Evolutionary conservation across 2,797 vertebrate genomes (phyloP).

Genomic region (Acanthurus lineatus): DNA sequence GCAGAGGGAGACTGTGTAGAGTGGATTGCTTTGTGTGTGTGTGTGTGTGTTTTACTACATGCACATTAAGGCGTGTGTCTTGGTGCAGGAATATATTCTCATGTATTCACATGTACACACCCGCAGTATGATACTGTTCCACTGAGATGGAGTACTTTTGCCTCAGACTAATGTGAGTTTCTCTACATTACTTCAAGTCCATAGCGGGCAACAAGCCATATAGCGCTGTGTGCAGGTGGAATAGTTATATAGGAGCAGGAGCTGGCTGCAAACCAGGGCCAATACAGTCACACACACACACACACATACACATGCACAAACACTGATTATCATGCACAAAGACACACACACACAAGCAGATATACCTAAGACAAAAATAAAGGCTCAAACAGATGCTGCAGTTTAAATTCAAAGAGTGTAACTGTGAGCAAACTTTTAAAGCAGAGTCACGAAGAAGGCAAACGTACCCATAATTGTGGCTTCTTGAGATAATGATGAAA

Average conservation of each 20-base stretch:
- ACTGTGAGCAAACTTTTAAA: neutral
- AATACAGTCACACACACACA: conserved; percentile 19
- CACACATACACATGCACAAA: conserved; percentile 14
- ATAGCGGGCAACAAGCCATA: conserved; percentile 59
- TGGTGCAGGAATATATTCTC: neutral
- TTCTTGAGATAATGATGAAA: conserved; percentile 38
- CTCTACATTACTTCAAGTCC: conserved; percentile 70
- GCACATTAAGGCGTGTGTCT: conserved; percentile 32
- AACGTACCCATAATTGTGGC: conserved; percentile 17
- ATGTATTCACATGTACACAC: conserved; percentile 21
- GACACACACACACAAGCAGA: neutral
- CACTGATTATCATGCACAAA: conserved; percentile 3
- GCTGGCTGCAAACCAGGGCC: conserved; percentile 21
- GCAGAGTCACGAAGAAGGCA: conserved; percentile 7
- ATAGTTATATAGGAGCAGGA: conserved; percentile 44
- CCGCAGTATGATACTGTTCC: conserved; percentile 41
- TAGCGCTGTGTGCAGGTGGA: conserved; percentile 48
- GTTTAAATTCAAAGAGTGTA: neutral
- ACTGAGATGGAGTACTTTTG: conserved; percentile 51
- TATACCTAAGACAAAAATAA: neutral
- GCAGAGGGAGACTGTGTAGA: conserved; percentile 45
- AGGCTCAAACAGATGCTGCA: neutral
- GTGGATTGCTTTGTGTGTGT: conserved; percentile 48
- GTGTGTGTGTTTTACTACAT: conserved; percentile 22
- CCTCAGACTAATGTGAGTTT: conserved; percentile 69